Evolutionary conservation across 1,140 invertebrate species (phyloP), one percentile per base, ranked within the genome.

Genomic region (Diprion similis): DNA sequence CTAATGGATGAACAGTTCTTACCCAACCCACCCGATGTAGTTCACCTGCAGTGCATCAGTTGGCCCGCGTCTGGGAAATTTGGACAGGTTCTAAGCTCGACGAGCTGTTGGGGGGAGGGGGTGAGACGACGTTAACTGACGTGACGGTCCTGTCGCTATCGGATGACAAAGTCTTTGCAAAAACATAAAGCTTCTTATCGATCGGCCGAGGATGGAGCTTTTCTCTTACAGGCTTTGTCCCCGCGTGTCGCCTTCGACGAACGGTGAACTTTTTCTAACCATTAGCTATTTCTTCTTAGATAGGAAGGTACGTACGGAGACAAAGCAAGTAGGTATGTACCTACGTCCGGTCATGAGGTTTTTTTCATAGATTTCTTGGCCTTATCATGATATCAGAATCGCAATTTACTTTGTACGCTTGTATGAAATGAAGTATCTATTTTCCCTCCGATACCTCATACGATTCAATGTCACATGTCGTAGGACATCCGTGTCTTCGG

Each of bases 131-230:
- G 24, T 37, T 59, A 59, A 70, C 46, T 13, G 19, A 70, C n/a
- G 13, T 70, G n/a, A 18, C 46, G 37, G 24, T 8, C 46, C 69
- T 70, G 69, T 70, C 46, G 69, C 46, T 15, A 70, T 70, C 69
- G 17, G 46, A 70, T 48, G 69, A 70, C 46, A 70, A 59, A 37
- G 19, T 15, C 10, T 15, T 37, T 47, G 19, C n/a, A 15, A 70
- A 70, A 70, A 70, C 19, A 15, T 17, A 37, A 45, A 18, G 19
- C n/a, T 11, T 70, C 46, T 47, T 18, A 68, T 68, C 66, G 66
- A 68, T 68, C 66, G 18, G 66, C 1, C 17, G 59, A 64, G 59
- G 13, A 17, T 15, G 59, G 59, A 64, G 17, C 13, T 15, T 19
- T 45, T 45, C 66, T 68, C 66, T 45, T 68, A 15, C 17, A 11